Percentiles rank a stretch among this genome's conserved stretches.
phyloP scores from a whole-genome alignment of 2,113 vertebrate genomes.

The Rana temporaria region DNA sequence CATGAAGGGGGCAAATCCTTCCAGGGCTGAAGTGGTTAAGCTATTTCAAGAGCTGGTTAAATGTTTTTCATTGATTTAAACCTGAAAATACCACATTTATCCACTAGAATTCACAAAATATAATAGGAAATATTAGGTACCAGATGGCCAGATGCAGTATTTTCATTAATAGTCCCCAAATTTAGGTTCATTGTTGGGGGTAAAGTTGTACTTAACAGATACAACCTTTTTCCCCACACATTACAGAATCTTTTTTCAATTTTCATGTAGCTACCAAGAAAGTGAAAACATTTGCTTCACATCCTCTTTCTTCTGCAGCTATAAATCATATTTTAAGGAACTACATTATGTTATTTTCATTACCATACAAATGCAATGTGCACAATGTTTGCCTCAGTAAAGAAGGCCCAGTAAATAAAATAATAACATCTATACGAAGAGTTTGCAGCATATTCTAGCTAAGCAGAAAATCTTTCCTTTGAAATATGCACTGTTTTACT shows the following conservation, averaged over 20 bases:
- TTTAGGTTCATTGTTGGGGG: too few relatives aligned
- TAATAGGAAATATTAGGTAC: too few relatives aligned
- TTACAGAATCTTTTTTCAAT: background rate
- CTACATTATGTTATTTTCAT: conserved; percentile 1
- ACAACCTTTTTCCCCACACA: too few relatives aligned
- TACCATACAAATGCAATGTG: conserved; percentile 19
- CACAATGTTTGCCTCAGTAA: background rate
- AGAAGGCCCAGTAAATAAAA: conserved; percentile 5
- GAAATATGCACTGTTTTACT: conserved; percentile 23
- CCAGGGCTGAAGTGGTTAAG: too few relatives aligned
- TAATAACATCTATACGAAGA: background rate
- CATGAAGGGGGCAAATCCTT: too few relatives aligned
- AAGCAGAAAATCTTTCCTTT: background rate
- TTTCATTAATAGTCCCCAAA: too few relatives aligned
- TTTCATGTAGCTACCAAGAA: background rate
- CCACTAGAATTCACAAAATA: too few relatives aligned
- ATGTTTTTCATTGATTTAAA: too few relatives aligned
- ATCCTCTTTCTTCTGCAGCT: background rate
- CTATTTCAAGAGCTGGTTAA: too few relatives aligned
- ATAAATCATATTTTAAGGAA: conserved; percentile 5
- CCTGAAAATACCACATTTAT: too few relatives aligned
- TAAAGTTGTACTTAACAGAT: too few relatives aligned
- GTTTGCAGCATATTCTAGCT: background rate
- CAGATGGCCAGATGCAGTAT: too few relatives aligned
- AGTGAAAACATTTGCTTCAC: background rate